Percentiles rank a stretch among this genome's conserved stretches.
Conservation (phyloP, 2,113 vertebrate genomes). For the Acrocephalus arundinaceus region DNA sequence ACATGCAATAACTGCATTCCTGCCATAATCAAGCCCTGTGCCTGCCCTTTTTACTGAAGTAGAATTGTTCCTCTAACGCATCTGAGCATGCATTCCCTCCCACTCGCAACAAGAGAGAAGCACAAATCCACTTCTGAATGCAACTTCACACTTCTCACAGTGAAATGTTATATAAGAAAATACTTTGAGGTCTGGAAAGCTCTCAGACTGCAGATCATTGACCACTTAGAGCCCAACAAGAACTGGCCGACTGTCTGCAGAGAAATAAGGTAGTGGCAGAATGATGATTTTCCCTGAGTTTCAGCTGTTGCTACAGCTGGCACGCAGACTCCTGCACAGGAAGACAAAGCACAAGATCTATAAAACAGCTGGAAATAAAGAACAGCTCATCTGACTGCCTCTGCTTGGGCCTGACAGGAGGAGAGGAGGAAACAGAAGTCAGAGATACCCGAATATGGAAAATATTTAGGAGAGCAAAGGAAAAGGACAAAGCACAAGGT, state of each 20-base stretch:
- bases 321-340: not conserved
- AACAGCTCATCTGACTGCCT: not conserved
- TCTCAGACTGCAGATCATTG: not conserved
- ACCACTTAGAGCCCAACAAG: not conserved
- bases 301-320: slow-evolving; percentile 46
- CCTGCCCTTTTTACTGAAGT: not conserved
- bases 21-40: not conserved
- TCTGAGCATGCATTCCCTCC: not conserved
- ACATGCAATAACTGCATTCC: not conserved
- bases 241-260: not conserved
- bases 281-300: slow-evolving; percentile 18
- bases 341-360: slow-evolving; percentile 23
- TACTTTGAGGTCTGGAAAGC: not conserved
- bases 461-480: not conserved
- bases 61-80: not conserved
- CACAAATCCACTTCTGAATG: not conserved
- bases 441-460: not conserved
- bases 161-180: slow-evolving; percentile 3
- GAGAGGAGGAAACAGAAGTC: not conserved
- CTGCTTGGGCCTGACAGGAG: not conserved
- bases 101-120: not conserved
- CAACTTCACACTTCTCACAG: not conserved
- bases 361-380: slow-evolving; percentile 39
- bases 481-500: not conserved
- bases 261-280: not conserved